Conservation (phyloP, 1,140 invertebrate species). For the Zeugodacus cucurbitae region DNA sequence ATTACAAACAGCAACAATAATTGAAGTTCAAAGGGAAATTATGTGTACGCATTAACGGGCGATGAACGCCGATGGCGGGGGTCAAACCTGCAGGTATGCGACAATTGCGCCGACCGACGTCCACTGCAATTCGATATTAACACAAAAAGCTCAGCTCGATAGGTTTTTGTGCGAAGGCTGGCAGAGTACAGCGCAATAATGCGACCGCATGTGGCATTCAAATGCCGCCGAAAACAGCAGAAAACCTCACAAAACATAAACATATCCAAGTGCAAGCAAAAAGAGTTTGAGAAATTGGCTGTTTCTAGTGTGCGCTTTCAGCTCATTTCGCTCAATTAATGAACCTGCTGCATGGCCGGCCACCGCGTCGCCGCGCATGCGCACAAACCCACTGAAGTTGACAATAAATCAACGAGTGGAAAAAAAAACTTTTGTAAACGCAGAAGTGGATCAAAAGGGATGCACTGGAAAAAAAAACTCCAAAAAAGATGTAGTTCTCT, state of each 20-base stretch:
- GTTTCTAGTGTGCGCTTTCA: neutral
- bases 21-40: neutral
- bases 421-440: neutral
- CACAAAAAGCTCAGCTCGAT: neutral
- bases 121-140: neutral
- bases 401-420: neutral
- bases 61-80: neutral
- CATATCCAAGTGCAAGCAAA: too few relatives aligned
- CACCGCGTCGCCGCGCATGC: neutral
- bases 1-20: neutral
- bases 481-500: too few relatives aligned
- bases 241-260: neutral
- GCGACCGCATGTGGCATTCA: neutral
- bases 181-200: neutral
- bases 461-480: neutral
- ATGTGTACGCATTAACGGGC: neutral
- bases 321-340: neutral
- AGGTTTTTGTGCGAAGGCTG: neutral
- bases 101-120: neutral
- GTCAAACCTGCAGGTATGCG: neutral
- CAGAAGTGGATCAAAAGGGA: neutral
- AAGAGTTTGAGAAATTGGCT: neutral
- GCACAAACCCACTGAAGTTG: neutral
- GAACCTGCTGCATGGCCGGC: neutral
- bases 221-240: neutral